Evolutionary conservation across 2,113 vertebrate genomes (phyloP).

Genomic region (Pantherophis guttatus): DNA sequence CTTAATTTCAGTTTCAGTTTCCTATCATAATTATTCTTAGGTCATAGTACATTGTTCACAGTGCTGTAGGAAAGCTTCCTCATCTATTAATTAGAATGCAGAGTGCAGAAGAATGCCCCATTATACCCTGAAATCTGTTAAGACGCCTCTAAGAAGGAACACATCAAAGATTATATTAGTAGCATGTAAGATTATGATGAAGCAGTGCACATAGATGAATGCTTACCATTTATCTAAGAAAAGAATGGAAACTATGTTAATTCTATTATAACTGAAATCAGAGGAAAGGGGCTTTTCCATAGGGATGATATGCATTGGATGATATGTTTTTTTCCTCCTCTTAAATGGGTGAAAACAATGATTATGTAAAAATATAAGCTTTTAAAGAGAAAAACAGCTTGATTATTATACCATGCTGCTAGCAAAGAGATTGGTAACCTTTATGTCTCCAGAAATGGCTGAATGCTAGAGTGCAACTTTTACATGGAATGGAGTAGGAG

Average conservation of each 20-base stretch:
- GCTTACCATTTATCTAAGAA: background rate
- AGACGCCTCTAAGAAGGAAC: background rate
- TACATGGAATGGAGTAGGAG: background rate
- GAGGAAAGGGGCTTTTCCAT: background rate
- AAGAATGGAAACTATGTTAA: background rate
- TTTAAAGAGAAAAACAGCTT: background rate
- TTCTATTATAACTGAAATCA: background rate
- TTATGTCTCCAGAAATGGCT: background rate
- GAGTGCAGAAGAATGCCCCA: background rate
- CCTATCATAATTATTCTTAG: background rate
- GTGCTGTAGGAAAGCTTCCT: background rate
- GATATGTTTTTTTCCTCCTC: background rate
- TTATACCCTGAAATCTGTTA: background rate
- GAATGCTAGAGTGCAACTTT: background rate
- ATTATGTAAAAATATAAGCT: background rate
- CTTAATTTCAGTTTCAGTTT: background rate
- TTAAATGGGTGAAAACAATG: background rate
- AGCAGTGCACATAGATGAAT: background rate
- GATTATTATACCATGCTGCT: background rate
- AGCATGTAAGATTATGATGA: background rate
- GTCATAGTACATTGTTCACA: background rate
- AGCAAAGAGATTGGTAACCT: background rate
- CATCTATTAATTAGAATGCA: background rate
- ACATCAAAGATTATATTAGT: background rate
- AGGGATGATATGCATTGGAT: background rate